Conservation (phyloP, 1,140 invertebrate species). For the Pemphigus obesinymphae region DNA sequence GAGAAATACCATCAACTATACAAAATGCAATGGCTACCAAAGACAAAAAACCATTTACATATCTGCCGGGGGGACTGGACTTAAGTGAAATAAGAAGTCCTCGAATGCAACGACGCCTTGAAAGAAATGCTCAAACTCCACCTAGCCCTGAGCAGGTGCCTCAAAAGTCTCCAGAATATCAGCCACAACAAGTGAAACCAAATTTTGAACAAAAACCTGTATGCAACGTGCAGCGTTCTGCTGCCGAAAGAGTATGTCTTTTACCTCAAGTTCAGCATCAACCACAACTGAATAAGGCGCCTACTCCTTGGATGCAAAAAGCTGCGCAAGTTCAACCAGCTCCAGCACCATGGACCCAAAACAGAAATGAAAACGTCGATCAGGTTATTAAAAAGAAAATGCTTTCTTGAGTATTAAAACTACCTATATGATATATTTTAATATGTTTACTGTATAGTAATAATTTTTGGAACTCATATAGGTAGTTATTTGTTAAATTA, state of each 20-base stretch:
- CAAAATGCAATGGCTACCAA: conserved; percentile 92
- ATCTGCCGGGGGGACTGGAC: conserved; percentile 84
- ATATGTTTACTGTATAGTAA: too few relatives aligned
- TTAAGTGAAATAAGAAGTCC: conserved; percentile 84
- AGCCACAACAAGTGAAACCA: conserved; percentile 40
- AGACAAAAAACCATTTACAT: conserved; percentile 93
- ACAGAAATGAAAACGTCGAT: conserved; percentile 45
- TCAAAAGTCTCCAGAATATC: conserved; percentile 48
- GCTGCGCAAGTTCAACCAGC: conserved; percentile 50
- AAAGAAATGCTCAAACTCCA: conserved; percentile 62
- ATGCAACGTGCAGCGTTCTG: not conserved
- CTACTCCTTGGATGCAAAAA: conserved; percentile 59
- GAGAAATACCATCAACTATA: conserved; percentile 78
- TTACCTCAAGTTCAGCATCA: conserved; percentile 28
- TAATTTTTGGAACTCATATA: too few relatives aligned
- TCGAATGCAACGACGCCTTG: conserved; percentile 76
- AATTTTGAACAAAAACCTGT: conserved; percentile 15
- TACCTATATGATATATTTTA: too few relatives aligned
- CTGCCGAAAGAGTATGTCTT: not conserved
- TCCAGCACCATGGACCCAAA: conserved; percentile 54
- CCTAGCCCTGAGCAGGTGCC: conserved; percentile 48
- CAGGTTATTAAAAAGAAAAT: conserved; percentile 18
- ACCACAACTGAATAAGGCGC: conserved; percentile 53
- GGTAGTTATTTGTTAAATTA: too few relatives aligned
- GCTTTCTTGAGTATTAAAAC: too few relatives aligned